Base-by-base conservation (phyloP, 2,113 vertebrate genomes). In the Grantiella picta region DNA sequence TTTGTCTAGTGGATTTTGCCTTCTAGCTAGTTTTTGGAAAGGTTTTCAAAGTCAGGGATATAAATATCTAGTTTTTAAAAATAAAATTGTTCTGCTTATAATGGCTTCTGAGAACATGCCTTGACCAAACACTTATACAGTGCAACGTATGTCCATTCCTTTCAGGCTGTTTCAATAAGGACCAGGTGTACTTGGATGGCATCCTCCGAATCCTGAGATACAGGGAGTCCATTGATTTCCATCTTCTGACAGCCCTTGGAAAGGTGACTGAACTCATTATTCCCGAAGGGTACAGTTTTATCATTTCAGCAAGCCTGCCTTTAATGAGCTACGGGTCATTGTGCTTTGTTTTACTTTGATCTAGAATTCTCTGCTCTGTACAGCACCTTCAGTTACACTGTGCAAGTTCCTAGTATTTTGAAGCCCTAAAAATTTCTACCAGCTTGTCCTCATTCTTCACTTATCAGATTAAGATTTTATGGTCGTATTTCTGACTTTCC, bases 131-230 rank as follows among this genome's bases (percentile, higher is more conserved):
- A 20, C 24, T 65, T 72, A 75, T 1, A 50, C 36, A 40, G 10
- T 35, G 12, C 45, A 47, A 35, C 70, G 25, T 85, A 13, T 96
- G 42, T 94, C 56, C 19, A 8, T 82, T 93, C 56, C 47, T 83
- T 95, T 44, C 90, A 99, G 99, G 99, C 11, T 99, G 99, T 93
- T 99, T 99, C 98, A 99, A 98, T 97, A 99, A 99, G 97, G 99
- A 99, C 95, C 99, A 99, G 92, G 99, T 99, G 11, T 99, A 99
- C 89, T 92, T 99, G 94, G 99, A 99, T 35, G 99, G 99, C 44
- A 98, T 99, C 94, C 98, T 99, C 86, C 98, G 97, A 94, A 98
- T 99, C 92, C 98, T 99, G 35, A 98, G 99, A 54, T 97, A 99
- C 92, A 98, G 99, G 90, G 97, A 98, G 35, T 98, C 98, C 96